Percentiles rank a stretch among this genome's conserved stretches.
Evolutionary conservation across 2,888 invertebrate species (phyloP).

Genomic region (Xiphydria camelus): DNA sequence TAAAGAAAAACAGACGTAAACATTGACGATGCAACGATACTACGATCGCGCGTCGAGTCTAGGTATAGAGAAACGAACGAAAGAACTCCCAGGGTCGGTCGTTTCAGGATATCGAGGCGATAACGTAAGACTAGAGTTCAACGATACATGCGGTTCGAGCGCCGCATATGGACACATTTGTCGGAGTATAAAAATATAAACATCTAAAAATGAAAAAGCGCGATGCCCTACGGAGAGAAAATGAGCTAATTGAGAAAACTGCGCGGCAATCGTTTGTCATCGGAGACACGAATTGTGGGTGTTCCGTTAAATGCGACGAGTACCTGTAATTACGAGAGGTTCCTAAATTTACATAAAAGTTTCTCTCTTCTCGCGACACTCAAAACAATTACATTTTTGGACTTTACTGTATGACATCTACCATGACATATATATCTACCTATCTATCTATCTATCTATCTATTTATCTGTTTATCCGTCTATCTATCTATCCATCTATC

Average conservation of each 20-base stretch:
- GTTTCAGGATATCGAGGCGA: slow-evolving; percentile 36
- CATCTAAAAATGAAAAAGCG: slow-evolving; percentile 46
- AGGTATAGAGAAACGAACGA: too few species aligned
- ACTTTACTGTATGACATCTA: slow-evolving; percentile 23
- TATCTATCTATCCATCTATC: not conserved
- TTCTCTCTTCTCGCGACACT: slow-evolving; percentile 19
- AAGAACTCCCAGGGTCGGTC: too few species aligned
- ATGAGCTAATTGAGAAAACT: slow-evolving; percentile 33
- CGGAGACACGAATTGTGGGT: slow-evolving; percentile 13
- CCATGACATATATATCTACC: slow-evolving; percentile 6
- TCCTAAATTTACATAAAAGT: too few species aligned
- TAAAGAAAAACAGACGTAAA: too few species aligned
- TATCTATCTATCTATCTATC: slow-evolving; percentile 5
- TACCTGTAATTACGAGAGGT: too few species aligned
- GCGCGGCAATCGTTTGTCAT: slow-evolving; percentile 16
- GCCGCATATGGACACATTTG: slow-evolving; percentile 42
- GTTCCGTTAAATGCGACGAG: not conserved
- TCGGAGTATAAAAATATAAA: slow-evolving; percentile 55
- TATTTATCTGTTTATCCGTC: not conserved
- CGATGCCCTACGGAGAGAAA: slow-evolving; percentile 31
- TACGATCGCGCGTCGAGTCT: too few species aligned
- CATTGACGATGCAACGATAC: too few species aligned
- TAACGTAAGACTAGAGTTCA: slow-evolving; percentile 57
- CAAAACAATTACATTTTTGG: slow-evolving; percentile 23
- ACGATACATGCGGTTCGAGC: slow-evolving; percentile 53